Evolutionary conservation across 2,888 invertebrate genomes (phyloP).

Genomic region (Mayetiola destructor): DNA sequence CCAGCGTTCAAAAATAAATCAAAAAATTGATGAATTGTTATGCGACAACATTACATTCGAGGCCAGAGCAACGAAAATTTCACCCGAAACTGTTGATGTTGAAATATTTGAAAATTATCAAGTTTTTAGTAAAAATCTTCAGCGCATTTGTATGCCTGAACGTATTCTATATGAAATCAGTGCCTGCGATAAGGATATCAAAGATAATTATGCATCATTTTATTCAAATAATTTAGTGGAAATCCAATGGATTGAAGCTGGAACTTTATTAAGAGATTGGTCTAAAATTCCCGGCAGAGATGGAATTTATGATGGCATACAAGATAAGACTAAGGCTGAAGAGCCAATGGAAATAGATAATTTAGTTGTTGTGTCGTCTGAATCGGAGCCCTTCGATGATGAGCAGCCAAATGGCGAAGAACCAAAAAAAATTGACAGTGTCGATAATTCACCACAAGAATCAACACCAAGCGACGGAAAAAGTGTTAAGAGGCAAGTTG

Average conservation of each 20-base stretch:
- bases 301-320: slow-evolving; percentile 26
- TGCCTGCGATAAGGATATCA: slow-evolving; percentile 21
- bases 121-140: background rate
- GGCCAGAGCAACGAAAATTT: background rate
- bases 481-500: background rate
- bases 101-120: background rate
- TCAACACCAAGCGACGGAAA: background rate
- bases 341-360: background rate
- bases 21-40: slow-evolving; percentile 21
- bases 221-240: slow-evolving; percentile 39
- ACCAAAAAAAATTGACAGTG: background rate
- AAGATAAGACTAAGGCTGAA: background rate
- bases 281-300: slow-evolving; percentile 47
- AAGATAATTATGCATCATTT: slow-evolving; percentile 27
- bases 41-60: background rate
- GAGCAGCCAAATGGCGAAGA: background rate
- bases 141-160: background rate
- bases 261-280: slow-evolving; percentile 47
- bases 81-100: background rate
- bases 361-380: background rate
- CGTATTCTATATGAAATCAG: slow-evolving; percentile 18
- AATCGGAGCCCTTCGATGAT: background rate
- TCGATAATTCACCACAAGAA: background rate
- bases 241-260: slow-evolving; percentile 31
- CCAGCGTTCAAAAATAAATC: slow-evolving; percentile 25